Conservation (phyloP, 2,113 vertebrate species). For the Epinephelus lanceolatus region DNA sequence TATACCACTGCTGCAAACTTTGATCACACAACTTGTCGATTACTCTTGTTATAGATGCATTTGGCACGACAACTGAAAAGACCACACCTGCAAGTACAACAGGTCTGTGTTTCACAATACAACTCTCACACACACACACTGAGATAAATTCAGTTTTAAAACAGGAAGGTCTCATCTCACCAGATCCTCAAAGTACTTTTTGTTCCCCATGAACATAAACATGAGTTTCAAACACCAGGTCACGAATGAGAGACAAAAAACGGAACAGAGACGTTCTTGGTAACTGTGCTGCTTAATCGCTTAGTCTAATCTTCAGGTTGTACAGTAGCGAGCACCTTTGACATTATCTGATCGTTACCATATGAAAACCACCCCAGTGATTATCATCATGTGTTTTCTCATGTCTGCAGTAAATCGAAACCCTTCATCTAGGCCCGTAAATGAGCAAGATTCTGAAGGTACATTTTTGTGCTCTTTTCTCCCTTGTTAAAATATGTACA, state of each 20-base stretch:
- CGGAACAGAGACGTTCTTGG: background rate
- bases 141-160: background rate
- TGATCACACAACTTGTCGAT: background rate
- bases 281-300: background rate
- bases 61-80: slow-evolving; percentile 46
- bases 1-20: background rate
- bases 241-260: background rate
- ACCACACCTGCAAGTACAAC: slow-evolving; percentile 23
- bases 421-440: slow-evolving; percentile 21
- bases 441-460: slow-evolving; percentile 63
- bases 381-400: background rate
- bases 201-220: slow-evolving; percentile 10
- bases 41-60: slow-evolving; percentile 54
- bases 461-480: background rate
- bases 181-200: slow-evolving; percentile 54
- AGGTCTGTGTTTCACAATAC: slow-evolving; percentile 62
- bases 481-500: background rate
- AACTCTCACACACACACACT: background rate
- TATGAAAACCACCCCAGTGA: background rate
- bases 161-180: slow-evolving; percentile 3
- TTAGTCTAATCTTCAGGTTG: background rate
- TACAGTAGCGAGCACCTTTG: background rate
- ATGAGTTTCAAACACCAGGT: background rate
- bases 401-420: slow-evolving; percentile 47
- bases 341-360: background rate